phyloP scores from a whole-genome alignment of 1,140 invertebrate species.

The Drosophila bocki region DNA sequence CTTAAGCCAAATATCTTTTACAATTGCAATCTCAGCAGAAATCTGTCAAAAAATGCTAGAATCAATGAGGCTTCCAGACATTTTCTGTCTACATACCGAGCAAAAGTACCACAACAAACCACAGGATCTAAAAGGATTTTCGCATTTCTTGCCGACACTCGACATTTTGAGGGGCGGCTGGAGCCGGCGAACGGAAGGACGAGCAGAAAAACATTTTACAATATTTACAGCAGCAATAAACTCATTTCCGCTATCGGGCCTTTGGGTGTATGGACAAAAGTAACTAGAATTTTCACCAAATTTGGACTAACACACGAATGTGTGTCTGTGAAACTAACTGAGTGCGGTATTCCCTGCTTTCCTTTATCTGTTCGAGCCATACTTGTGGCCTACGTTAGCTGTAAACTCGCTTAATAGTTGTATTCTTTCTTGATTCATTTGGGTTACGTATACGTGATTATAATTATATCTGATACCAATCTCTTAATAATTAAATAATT shows the following conservation, averaged over 20 bases:
- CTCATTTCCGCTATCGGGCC: slow-evolving; percentile 53
- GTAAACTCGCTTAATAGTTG: too few species aligned
- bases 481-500: neutral
- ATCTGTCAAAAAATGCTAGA: slow-evolving; percentile 29
- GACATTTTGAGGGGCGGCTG: slow-evolving; percentile 28
- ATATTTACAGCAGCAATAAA: slow-evolving; percentile 73
- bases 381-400: neutral
- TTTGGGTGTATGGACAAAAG: slow-evolving; percentile 15
- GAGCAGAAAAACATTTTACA: slow-evolving; percentile 52
- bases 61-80: slow-evolving; percentile 45
- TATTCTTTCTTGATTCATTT: too few species aligned
- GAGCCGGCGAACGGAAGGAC: slow-evolving; percentile 23
- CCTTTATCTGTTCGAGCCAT: neutral
- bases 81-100: slow-evolving; percentile 35
- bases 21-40: slow-evolving; percentile 35
- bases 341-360: neutral
- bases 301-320: slow-evolving; percentile 29
- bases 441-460: too few species aligned
- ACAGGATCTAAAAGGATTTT: slow-evolving; percentile 70
- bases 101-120: slow-evolving; percentile 53
- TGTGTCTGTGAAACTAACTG: neutral
- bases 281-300: slow-evolving; percentile 30
- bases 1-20: slow-evolving; percentile 35
- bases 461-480: neutral
- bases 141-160: slow-evolving; percentile 63